Evolutionary conservation across 2,888 invertebrate species (phyloP).

Genomic region (Drosophila mettleri): DNA sequence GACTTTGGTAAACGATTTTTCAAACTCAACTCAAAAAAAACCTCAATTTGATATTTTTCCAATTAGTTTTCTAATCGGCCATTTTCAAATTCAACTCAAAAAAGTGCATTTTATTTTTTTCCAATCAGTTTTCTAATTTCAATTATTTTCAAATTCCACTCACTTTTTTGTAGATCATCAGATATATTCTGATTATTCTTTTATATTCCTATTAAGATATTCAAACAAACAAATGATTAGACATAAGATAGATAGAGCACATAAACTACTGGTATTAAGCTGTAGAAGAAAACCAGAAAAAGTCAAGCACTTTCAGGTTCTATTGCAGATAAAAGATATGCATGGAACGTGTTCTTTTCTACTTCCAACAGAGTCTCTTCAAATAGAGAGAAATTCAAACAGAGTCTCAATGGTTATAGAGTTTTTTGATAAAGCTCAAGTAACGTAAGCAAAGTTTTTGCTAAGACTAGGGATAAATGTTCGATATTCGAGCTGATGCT

Average conservation of each 20-base stretch:
- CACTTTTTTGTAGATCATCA: too few relatives aligned
- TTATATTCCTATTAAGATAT: too few relatives aligned
- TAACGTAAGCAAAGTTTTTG: too few relatives aligned
- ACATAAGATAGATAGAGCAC: constrained; percentile 40
- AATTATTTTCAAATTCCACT: too few relatives aligned
- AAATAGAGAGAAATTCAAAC: background rate
- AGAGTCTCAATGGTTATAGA: background rate
- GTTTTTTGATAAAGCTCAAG: background rate
- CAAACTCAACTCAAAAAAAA: background rate
- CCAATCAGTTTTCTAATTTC: too few relatives aligned
- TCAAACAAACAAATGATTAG: too few relatives aligned
- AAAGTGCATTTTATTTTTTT: too few relatives aligned
- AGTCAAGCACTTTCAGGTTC: background rate
- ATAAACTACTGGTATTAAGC: constrained; percentile 36
- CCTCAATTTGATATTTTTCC: background rate
- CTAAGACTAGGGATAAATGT: too few relatives aligned
- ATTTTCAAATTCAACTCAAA: too few relatives aligned
- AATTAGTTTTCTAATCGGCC: background rate
- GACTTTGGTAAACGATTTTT: background rate
- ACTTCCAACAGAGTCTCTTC: background rate
- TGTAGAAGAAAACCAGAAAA: background rate
- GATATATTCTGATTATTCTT: too few relatives aligned
- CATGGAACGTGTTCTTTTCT: constrained; percentile 3
- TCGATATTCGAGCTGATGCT: too few relatives aligned
- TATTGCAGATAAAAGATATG: constrained; percentile 3